Conservation (phyloP, 2,113 vertebrate species). For the Neoarius graeffei region DNA sequence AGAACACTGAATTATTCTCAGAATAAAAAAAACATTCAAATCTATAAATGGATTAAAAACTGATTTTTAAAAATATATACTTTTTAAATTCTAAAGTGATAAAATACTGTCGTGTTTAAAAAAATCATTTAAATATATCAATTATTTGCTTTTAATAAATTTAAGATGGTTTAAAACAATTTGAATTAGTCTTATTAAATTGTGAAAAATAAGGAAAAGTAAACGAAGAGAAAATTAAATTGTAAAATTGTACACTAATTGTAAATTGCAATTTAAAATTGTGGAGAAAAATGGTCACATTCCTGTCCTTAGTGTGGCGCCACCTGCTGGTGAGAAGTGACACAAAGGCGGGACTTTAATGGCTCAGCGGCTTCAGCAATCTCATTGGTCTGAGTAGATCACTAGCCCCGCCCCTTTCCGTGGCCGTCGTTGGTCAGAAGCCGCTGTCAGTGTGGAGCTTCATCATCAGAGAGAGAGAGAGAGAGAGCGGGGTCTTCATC, state of each 20-base stretch:
- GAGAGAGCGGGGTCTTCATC: too few relatives aligned
- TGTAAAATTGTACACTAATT: too few relatives aligned
- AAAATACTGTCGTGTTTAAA: too few relatives aligned
- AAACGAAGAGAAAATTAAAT: not conserved
- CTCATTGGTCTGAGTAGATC: conserved; percentile 1
- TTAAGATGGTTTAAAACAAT: too few relatives aligned
- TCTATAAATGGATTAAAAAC: not conserved
- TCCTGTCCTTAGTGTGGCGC: not conserved
- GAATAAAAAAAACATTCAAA: too few relatives aligned
- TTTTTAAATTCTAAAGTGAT: too few relatives aligned
- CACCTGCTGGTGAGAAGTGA: not conserved
- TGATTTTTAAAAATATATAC: too few relatives aligned
- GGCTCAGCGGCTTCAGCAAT: not conserved
- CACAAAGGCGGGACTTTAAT: not conserved
- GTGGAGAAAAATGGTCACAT: not conserved
- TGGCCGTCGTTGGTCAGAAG: conserved; percentile 7
- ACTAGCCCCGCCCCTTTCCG: not conserved
- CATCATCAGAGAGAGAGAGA: too few relatives aligned
- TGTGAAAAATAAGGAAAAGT: not conserved
- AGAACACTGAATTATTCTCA: too few relatives aligned
- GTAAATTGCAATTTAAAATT: not conserved
- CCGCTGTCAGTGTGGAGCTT: conserved; percentile 13
- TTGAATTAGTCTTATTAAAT: too few relatives aligned
- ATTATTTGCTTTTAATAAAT: too few relatives aligned
- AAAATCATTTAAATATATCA: not conserved